Conservation (phyloP, 2,888 invertebrate genomes). For the Anaspis maculata region DNA sequence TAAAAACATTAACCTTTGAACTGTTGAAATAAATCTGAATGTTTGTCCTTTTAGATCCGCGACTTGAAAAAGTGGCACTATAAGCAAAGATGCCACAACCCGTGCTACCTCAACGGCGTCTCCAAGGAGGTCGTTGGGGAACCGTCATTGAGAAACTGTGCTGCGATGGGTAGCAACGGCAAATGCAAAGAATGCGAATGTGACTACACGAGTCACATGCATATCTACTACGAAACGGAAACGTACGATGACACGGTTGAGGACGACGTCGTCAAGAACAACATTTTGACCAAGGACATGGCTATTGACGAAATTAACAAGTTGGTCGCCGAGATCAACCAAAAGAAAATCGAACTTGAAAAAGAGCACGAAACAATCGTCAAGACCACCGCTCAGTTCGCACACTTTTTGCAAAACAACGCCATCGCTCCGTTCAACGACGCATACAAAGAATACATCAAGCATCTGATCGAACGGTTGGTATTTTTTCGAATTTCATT, state of each 20-base stretch:
- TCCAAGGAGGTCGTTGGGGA: slow-evolving; percentile 30
- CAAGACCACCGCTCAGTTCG: slow-evolving; percentile 29
- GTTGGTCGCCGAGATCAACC: slow-evolving; percentile 19
- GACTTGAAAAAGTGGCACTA: slow-evolving; percentile 27
- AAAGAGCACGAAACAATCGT: slow-evolving; percentile 25
- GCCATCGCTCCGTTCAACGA: slow-evolving; percentile 32
- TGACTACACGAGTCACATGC: slow-evolving; percentile 31
- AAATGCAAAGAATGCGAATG: slow-evolving; percentile 27
- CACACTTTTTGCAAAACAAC: slow-evolving; percentile 31
- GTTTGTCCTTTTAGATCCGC: no score
- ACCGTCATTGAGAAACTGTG: slow-evolving; percentile 27
- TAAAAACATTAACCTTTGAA: no score
- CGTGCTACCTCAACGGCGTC: slow-evolving; percentile 29
- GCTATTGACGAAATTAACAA: slow-evolving; percentile 17
- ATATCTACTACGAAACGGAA: slow-evolving; percentile 32
- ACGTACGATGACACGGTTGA: slow-evolving; percentile 22
- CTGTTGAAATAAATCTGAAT: no score
- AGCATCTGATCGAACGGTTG: slow-evolving; percentile 30
- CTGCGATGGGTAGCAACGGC: slow-evolving; percentile 22
- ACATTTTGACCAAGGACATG: slow-evolving; percentile 22
- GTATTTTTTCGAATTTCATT: slow-evolving; percentile 5
- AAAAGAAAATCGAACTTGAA: slow-evolving; percentile 19
- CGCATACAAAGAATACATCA: slow-evolving; percentile 29
- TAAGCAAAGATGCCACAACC: slow-evolving; percentile 32
- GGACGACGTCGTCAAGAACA: slow-evolving; percentile 23